phyloP scores from a whole-genome alignment of 2,797 vertebrate species.

The Poeciliopsis turneri region DNA sequence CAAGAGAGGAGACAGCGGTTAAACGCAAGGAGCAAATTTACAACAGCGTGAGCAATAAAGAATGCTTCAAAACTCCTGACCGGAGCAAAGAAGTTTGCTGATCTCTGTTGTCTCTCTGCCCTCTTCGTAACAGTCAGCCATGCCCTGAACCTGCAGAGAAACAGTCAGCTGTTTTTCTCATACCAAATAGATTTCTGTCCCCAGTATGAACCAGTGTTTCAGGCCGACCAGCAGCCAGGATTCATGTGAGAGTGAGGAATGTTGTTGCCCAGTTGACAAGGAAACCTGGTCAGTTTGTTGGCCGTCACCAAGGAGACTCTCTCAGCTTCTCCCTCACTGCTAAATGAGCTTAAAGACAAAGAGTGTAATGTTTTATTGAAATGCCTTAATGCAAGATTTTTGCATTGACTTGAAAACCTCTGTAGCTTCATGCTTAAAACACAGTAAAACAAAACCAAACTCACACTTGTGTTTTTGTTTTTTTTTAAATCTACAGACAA shows the following conservation, averaged over 20 bases:
- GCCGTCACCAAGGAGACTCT: conserved; percentile 32
- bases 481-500: neutral
- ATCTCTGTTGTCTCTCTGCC: conserved; percentile 45
- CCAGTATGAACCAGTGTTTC: conserved; percentile 13
- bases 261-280: conserved; percentile 69
- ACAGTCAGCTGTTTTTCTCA: conserved; percentile 22
- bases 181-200: conserved; percentile 7
- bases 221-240: conserved; percentile 12
- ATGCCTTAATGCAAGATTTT: neutral
- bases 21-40: neutral
- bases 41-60: neutral
- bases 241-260: conserved; percentile 24
- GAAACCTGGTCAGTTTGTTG: conserved; percentile 59
- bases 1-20: conserved; percentile 32
- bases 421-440: neutral
- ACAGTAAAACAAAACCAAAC: neutral
- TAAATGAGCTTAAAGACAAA: conserved; percentile 9
- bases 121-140: conserved; percentile 51
- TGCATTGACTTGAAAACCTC: neutral
- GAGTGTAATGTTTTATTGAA: neutral
- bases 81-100: conserved; percentile 61
- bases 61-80: conserved; percentile 47
- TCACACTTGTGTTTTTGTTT: neutral
- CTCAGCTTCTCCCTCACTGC: neutral
- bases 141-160: conserved; percentile 43